phyloP scores from a whole-genome alignment of 2,797 vertebrate genomes.

The Sebastolobus alascanus region DNA sequence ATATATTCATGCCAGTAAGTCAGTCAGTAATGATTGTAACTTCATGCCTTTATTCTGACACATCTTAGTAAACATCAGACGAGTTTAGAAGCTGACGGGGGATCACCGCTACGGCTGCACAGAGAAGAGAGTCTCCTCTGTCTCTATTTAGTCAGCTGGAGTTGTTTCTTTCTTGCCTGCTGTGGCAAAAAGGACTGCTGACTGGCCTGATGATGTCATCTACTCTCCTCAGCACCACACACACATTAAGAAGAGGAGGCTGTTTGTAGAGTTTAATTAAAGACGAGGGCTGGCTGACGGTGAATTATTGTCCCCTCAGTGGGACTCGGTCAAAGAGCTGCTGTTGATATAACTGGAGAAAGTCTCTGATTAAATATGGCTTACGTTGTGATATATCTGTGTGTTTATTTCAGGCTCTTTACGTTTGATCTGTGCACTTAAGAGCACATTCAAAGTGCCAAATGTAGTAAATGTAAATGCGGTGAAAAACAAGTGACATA shows the following conservation, averaged over 20 bases:
- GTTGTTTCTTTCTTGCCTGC: constrained; percentile 25
- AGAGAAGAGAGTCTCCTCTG: not conserved
- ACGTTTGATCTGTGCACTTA: not conserved
- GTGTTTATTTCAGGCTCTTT: not conserved
- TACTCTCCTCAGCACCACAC: constrained; percentile 6
- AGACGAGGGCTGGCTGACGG: constrained; percentile 36
- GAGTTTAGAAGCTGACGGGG: not conserved
- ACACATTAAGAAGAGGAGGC: constrained; percentile 21
- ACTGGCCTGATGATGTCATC: constrained; percentile 52
- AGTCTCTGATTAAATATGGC: not conserved
- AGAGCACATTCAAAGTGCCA: not conserved
- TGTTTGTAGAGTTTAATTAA: constrained; percentile 56
- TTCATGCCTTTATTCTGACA: constrained; percentile 1
- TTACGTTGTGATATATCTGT: not conserved
- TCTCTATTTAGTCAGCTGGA: constrained; percentile 25
- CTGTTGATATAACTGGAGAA: constrained; percentile 1
- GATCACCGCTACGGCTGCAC: not conserved
- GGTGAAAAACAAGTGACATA: too few relatives aligned
- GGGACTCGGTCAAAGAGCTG: constrained; percentile 15
- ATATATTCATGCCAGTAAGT: not conserved
- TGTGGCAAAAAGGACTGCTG: constrained; percentile 50
- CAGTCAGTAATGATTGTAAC: not conserved
- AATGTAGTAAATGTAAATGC: too few relatives aligned
- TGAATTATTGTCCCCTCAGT: constrained; percentile 29
- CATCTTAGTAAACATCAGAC: not conserved